Evolutionary conservation across 1,140 invertebrate species (phyloP).

Genomic region (Mamestra configurata): DNA sequence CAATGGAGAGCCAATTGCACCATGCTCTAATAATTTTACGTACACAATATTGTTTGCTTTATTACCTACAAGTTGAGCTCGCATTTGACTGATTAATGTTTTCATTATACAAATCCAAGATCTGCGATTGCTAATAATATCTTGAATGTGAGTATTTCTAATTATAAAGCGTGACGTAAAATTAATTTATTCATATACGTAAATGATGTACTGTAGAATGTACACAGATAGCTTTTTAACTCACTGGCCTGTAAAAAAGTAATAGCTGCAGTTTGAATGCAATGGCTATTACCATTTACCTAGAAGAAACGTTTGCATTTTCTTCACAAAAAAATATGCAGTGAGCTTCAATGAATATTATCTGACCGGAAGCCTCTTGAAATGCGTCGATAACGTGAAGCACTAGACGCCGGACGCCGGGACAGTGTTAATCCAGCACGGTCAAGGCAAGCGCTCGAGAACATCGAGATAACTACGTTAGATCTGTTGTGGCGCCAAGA

Average conservation of each 20-base stretch:
- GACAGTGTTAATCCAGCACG: conserved; percentile 38
- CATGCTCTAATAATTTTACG: neutral
- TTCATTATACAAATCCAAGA: neutral
- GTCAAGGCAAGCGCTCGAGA: conserved; percentile 40
- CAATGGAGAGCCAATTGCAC: conserved; percentile 4
- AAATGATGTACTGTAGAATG: neutral
- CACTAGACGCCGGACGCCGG: conserved; percentile 17
- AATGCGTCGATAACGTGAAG: conserved; percentile 34
- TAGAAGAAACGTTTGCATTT: neutral
- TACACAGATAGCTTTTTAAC: conserved; percentile 11
- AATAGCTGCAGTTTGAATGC: conserved; percentile 11
- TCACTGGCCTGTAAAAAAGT: conserved; percentile 6
- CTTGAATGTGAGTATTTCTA: neutral
- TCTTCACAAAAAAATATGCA: neutral
- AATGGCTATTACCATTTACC: conserved; percentile 2
- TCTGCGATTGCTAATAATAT: neutral
- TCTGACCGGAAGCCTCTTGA: conserved; percentile 18
- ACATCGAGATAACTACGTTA: conserved; percentile 44
- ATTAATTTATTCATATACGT: conserved; percentile 17
- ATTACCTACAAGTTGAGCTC: neutral
- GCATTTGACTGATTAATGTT: neutral
- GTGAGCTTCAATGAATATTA: conserved; percentile 4
- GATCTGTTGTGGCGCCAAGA: conserved; percentile 32
- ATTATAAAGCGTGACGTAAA: conserved; percentile 21
- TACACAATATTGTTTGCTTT: neutral